Conservation (phyloP, 2,888 invertebrate genomes). For the Lymantria dispar region DNA sequence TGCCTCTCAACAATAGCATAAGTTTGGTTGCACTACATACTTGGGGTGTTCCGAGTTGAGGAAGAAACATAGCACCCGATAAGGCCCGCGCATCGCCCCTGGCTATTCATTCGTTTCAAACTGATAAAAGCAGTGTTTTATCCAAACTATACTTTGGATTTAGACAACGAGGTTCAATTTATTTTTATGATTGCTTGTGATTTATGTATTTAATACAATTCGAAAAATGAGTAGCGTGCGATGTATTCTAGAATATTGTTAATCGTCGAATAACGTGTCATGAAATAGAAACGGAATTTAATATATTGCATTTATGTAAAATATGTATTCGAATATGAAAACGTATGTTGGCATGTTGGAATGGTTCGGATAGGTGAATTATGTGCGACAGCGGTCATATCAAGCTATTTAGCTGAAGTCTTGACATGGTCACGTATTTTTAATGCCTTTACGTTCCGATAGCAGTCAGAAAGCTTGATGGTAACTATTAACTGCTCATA, state of each 20-base stretch:
- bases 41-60: slow-evolving; percentile 16
- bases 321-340: slow-evolving; percentile 23
- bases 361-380: slow-evolving; percentile 25
- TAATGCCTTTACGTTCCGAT: no score
- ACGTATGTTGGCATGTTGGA: slow-evolving; percentile 17
- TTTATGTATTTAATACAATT: slow-evolving; percentile 47
- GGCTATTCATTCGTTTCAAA: slow-evolving; percentile 49
- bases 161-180: slow-evolving; percentile 43
- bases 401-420: slow-evolving; percentile 6
- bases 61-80: slow-evolving; percentile 24
- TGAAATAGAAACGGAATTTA: slow-evolving; percentile 61
- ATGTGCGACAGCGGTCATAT: slow-evolving; percentile 24
- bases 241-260: slow-evolving; percentile 52
- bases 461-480: no score
- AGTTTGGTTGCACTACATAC: slow-evolving; percentile 40
- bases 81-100: slow-evolving; percentile 42
- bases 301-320: slow-evolving; percentile 57
- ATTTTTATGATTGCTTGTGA: slow-evolving; percentile 47
- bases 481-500: no score
- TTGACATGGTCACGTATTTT: no score
- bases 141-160: slow-evolving; percentile 42
- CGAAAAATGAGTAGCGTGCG: slow-evolving; percentile 44
- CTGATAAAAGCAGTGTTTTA: slow-evolving; percentile 54
- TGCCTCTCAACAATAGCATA: slow-evolving; percentile 40
- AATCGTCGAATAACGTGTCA: slow-evolving; percentile 40